phyloP scores from a whole-genome alignment of 1,140 invertebrate genomes.

The Medauroidea extradentata region DNA sequence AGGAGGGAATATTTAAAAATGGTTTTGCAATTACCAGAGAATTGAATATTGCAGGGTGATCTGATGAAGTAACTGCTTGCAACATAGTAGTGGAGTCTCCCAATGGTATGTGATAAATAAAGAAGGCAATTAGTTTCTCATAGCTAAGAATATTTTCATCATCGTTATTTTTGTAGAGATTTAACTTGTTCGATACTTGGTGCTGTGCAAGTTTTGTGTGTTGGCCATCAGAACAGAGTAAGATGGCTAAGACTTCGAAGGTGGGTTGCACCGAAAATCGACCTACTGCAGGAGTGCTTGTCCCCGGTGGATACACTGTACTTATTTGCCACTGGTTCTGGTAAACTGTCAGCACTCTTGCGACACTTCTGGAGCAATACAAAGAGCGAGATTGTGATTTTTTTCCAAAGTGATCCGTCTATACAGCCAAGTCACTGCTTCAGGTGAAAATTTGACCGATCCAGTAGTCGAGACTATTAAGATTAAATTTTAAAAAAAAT shows the following conservation, averaged over 20 bases:
- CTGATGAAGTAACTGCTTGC: background rate
- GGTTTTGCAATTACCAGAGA: background rate
- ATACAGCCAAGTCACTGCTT: too few relatives aligned
- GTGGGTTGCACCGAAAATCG: background rate
- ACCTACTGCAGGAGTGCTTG: background rate
- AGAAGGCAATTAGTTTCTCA: background rate
- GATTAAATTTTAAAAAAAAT: too few relatives aligned
- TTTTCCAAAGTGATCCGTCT: too few relatives aligned
- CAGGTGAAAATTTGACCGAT: too few relatives aligned
- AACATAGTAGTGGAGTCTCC: background rate
- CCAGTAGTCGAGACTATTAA: too few relatives aligned
- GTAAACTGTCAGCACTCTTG: background rate
- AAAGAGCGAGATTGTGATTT: too few relatives aligned
- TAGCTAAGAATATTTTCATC: constrained; percentile 8
- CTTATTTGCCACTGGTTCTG: background rate
- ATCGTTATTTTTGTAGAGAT: constrained; percentile 13
- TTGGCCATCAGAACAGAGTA: background rate
- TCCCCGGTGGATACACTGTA: background rate
- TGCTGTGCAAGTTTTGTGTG: too few relatives aligned
- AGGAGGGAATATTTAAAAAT: background rate
- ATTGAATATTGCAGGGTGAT: background rate
- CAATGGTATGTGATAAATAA: background rate
- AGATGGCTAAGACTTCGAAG: background rate
- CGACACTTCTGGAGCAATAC: too few relatives aligned
- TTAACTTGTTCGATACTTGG: background rate